Conservation (phyloP, 2,113 vertebrate genomes). For the Sinocyclocheilus grahami region DNA sequence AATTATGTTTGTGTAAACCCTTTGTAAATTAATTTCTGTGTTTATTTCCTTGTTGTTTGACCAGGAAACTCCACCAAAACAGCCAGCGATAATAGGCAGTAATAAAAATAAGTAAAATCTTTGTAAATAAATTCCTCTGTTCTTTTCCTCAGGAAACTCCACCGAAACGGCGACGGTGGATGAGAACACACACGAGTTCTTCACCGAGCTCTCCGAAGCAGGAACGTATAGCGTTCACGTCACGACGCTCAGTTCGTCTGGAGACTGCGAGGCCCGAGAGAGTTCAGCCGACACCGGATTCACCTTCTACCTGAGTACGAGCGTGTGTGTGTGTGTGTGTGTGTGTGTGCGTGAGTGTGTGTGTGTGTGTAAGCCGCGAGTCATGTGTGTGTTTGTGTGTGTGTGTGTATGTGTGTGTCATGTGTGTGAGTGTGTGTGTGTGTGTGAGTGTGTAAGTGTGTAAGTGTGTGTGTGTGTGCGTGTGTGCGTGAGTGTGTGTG, state of each 20-base stretch:
- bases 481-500: background rate
- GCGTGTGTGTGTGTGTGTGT: background rate
- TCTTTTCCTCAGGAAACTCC: conserved; percentile 76
- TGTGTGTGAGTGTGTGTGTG: too few species aligned
- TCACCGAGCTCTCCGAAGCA: conserved; percentile 83
- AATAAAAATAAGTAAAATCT: too few species aligned
- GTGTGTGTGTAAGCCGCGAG: background rate
- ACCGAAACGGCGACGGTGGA: conserved; percentile 84
- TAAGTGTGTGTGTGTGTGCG: too few species aligned
- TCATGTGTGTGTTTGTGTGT: too few species aligned
- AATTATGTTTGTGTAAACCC: too few species aligned
- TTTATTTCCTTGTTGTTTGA: too few species aligned
- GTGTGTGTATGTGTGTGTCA: background rate
- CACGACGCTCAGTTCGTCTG: conserved; percentile 84
- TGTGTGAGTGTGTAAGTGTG: too few species aligned
- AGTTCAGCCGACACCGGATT: conserved; percentile 81
- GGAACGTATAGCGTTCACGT: conserved; percentile 88
- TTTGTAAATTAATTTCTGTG: too few species aligned
- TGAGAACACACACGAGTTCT: conserved; percentile 89
- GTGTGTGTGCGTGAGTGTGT: background rate
- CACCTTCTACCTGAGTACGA: conserved; percentile 89
- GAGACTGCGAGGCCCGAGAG: conserved; percentile 85
- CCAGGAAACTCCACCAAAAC: too few species aligned
- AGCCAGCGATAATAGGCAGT: too few species aligned
- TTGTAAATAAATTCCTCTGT: background rate